Base-by-base conservation (phyloP, 2,797 vertebrate genomes). In the Tokudaia tokunoshimensis region DNA sequence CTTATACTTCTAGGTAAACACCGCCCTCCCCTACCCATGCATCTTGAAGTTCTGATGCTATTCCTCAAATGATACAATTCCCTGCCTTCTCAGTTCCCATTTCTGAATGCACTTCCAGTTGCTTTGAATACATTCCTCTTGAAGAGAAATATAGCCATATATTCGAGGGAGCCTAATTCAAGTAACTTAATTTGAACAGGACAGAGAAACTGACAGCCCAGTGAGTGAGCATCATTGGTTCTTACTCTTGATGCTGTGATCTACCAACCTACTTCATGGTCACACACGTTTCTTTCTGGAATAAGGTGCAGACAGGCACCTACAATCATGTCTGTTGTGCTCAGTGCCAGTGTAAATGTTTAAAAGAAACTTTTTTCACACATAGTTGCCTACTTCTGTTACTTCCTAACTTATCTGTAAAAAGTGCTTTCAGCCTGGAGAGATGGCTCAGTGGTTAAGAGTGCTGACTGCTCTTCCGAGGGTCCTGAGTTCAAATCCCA, bases 111-210 rank as follows among this genome's bases (percentile, higher is more conserved):
- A 57, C 31, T 67, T 67, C 24, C 79, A 44, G 37, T 3, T 82
- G 37, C 50, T 80, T 70, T 83, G 81, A 37, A 19, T 91, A 12
- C 47, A 31, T 83, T 89, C 31, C 57, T 94, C 89, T 67, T 89
- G 15, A 80, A 83, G 84, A 24, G 14, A 3, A 87, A 26, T 61
- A 70, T 2, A 85, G 57, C 3, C 12, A 76, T 22, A 87, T 82
- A 86, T 50, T 47, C 55, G 20, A 82, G 44, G n/a, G 12, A 87
- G 59, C 9, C 31, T 13, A 93, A 94, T 76, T 91, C 37, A 63
- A 86, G 13, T 70, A 24, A 92, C 59, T 80, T 78, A 63, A 90
- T 70, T 90, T 79, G 65, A 93, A 92, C 80, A 88, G 76, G 67
- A 31, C 41, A 57, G 26, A 59, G 47, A 76, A 91, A 37, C 26